Evolutionary conservation across 2,888 invertebrate species (phyloP), one percentile per base, ranked within the genome.

Genomic region (Hololepta plana): DNA sequence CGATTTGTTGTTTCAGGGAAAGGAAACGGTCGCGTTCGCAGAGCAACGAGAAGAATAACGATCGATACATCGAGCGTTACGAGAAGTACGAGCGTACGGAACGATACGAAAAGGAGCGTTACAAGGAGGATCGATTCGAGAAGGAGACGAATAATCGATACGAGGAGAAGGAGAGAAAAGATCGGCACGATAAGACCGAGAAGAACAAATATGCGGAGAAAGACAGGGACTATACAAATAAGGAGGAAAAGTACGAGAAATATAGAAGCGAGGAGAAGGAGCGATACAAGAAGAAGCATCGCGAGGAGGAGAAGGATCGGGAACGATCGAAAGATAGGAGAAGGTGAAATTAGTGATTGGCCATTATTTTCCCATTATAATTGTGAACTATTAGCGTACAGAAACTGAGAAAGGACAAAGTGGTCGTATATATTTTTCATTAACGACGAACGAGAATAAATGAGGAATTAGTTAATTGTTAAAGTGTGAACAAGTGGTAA

Each of bases 1-100:
- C 13, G 10, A 15, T 32, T 29, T 32, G 27, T 37, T 22, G 31
- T 45, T 45, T 20, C 33, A 57, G 58, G 35, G 57, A 58, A 20
- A 57, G 53, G 34, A 47, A 53, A 20, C 43, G 55, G 24, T 55
- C 57, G 3, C 40, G 56, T 20, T 57, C 59, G 3, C 46, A 49
- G 7, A 55, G 48, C 33, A 51, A 52, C 32, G 55, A 57, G 9
- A 47, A 51, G 14, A 49, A 51, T 6, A 49, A 50, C 30, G 51
- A 53, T 26, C 39, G 51, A 3, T 52, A 53, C 29, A 52, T 53
- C 15, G 52, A 53, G 31, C 43, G 54, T 16, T 55, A 51, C 32
- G 55, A 56, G 21, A 51, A 50, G 28, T 46, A 49, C 25, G 44
- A 46, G 3, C 47, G 45, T 26, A 43, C 46, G 20, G 47, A 48